Conservation (phyloP, 1,140 invertebrate species). For the Metaphire vulgaris region DNA sequence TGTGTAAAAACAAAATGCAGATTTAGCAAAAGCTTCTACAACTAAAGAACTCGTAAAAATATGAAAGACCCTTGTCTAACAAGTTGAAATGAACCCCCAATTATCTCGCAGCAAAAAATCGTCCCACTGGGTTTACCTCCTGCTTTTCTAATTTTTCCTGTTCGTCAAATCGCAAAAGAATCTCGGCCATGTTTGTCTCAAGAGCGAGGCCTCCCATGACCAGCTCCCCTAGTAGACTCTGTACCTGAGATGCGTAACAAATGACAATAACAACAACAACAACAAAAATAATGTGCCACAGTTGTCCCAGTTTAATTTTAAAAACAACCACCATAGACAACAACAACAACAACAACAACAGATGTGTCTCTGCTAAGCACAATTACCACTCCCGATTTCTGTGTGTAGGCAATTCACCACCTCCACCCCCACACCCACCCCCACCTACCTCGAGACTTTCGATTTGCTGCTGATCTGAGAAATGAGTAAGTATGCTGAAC, state of each 20-base stretch:
- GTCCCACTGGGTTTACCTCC: conserved; percentile 73
- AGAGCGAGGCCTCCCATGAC: not conserved
- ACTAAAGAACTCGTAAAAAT: too few relatives aligned
- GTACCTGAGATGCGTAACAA: not conserved
- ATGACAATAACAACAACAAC: not conserved
- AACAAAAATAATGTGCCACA: too few relatives aligned
- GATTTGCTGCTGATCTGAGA: not conserved
- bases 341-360: too few relatives aligned
- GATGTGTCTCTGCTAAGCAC: not conserved
- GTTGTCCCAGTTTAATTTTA: not conserved
- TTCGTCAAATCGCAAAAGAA: conserved; percentile 83
- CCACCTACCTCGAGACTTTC: not conserved
- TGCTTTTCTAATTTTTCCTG: conserved; percentile 93
- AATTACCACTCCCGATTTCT: not conserved
- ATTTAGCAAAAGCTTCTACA: too few relatives aligned
- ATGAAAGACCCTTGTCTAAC: too few relatives aligned
- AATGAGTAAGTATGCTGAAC: not conserved
- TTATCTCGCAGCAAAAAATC: too few relatives aligned
- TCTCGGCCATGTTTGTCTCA: conserved; percentile 90
- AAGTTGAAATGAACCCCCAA: too few relatives aligned
- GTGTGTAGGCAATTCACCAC: too few relatives aligned
- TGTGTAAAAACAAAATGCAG: too few relatives aligned
- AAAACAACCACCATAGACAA: not conserved
- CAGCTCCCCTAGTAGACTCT: not conserved
- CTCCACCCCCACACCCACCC: too few relatives aligned